Evolutionary conservation across 2,888 invertebrate species (phyloP).

Genomic region (Hydropsyche betteni): DNA sequence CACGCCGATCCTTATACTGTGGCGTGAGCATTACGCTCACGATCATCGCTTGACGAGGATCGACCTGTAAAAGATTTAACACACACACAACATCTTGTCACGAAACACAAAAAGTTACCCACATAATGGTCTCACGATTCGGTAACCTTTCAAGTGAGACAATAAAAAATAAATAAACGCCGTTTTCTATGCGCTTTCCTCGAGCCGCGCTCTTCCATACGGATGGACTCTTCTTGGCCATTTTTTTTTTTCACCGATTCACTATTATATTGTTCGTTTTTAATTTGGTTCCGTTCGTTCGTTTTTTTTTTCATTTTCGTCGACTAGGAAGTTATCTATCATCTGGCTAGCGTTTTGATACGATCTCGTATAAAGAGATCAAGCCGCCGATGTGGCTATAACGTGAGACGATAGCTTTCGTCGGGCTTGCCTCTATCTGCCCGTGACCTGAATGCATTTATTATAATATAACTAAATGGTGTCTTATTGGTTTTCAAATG

Average conservation of each 20-base stretch:
- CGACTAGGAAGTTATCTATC: conserved; percentile 48
- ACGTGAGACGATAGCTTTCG: conserved; percentile 24
- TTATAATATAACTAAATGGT: no score
- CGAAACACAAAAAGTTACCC: conserved; percentile 18
- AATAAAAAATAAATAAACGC: conserved; percentile 13
- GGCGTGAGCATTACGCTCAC: neutral
- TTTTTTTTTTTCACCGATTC: neutral
- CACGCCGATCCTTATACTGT: neutral
- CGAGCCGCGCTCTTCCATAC: neutral
- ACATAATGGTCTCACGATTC: conserved; percentile 38
- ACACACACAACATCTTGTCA: conserved; percentile 6
- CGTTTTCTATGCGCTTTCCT: conserved; percentile 1
- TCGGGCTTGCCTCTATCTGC: conserved; percentile 28
- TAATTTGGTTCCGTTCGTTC: no score
- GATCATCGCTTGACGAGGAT: conserved; percentile 23
- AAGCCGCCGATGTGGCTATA: conserved; percentile 15
- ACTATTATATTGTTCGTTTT: neutral
- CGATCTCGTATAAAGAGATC: conserved; percentile 43
- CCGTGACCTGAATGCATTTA: conserved; percentile 14
- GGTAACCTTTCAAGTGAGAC: conserved; percentile 34
- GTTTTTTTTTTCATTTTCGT: conserved; percentile 41
- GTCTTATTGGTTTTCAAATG: no score
- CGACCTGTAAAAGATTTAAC: neutral
- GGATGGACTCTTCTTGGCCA: no score
- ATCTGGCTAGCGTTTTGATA: conserved; percentile 40